Base-by-base conservation (phyloP, 1,140 invertebrate species). In the Hirudo medicinalis region DNA sequence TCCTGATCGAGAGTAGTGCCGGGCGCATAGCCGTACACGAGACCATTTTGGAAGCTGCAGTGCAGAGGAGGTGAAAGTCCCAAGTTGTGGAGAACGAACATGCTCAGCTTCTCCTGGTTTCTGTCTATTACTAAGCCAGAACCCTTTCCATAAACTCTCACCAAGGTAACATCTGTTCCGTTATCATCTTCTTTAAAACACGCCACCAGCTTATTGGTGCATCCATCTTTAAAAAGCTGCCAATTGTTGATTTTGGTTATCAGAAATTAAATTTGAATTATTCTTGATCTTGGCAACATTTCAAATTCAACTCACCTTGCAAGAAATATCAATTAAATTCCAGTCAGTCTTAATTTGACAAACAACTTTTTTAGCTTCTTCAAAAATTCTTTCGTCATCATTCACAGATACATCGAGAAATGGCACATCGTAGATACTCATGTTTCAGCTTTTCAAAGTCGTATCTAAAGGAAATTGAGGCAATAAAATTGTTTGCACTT, bases 81-180 rank as follows among this genome's bases (percentile, higher is more conserved):
- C 74, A 86, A 85, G 89, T 87, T 74, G 94, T 76, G 88, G 80
- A 76, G 68, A 32, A 76, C 69, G 2, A 69, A 77, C 76, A 89
- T 88, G 76, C 87, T 89, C 76, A 80, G 85, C 60, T 87, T 87
- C 77, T 95, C 92, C 73, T 87, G 87, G 78, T 89, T 86, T 77
- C 94, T 85, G 83, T 97, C 90, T 78, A 97, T 95, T 71, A 97
- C 86, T 73, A 91, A 83, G 80, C 96, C 92, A 0, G 94, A 95
- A 80, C 93, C 93, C 74, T 91, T 86, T 13, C 94, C 94, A 86
- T 96, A 97, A 74, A 97, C 86, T 76, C 94, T 86, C 20, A 97
- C 86, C 4, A 97, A 84, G 0, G 97, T 85, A 77, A 92, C 87
- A 76, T 91, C 55, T n/a, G 75, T 55, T 15, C 70, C 67, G 36